Base-by-base conservation (phyloP, 2,888 invertebrate genomes). In the Troides helena region DNA sequence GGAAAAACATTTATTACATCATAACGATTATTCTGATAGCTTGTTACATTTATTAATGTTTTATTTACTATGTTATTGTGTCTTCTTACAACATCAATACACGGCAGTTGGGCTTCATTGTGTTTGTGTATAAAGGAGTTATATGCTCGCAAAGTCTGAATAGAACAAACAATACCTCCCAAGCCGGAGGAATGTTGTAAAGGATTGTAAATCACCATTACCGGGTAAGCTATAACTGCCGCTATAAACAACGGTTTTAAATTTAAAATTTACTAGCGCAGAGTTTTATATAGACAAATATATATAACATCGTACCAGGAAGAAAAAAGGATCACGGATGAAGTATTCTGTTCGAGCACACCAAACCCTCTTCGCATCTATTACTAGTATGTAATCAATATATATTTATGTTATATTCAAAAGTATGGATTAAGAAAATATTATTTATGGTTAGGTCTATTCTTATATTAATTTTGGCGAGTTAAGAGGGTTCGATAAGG, bases 131-230 rank as follows among this genome's bases (percentile, higher is more conserved):
- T 17, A 57, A 36, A 43, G 57, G 46, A 65, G 66, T 60, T 66
- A 66, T 50, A 46, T 60, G 59, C 50, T 59, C 23, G 30, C 60
- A 58, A 17, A 50, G 66, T 60, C 60, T 66, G 59, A 60, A 60
- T 60, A 60, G 59, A 66, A 23, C 30, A 60, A 60, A 66, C 66
- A 66, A 66, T 60, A 50, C 59, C 12, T 60, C 66, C 66, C 66
- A 66, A 60, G 66, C 60, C 17, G 56, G 30, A 12, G 66, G 66
- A 50, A 66, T 66, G 66, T 66, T 66, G 14, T 25, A 36, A 56
- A 56, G 53, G 66, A 60, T 60, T 59, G 66, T 66, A 66, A 66
- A 66, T 66, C 66, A 60, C 46, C 30, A 66, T 66, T 60, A 66
- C 66, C n/a, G 60, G 10, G 25, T 66, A 66, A 66, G 30, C 66